Evolutionary conservation across 2,113 vertebrate genomes (phyloP).

Genomic region (Corydoras maculifer): DNA sequence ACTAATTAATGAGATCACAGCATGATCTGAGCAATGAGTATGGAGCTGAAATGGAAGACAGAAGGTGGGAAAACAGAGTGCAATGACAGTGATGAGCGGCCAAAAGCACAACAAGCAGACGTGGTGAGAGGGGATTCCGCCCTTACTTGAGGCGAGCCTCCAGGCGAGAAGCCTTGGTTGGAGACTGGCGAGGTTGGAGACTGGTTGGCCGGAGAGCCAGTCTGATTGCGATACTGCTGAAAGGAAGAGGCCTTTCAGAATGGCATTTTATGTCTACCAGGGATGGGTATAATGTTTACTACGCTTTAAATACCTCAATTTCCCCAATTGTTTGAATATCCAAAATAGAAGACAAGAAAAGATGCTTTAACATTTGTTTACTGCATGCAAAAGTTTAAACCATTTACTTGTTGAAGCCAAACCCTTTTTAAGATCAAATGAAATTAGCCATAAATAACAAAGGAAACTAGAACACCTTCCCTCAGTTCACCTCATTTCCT

Average conservation of each 20-base stretch:
- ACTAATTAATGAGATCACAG: slow-evolving; percentile 43
- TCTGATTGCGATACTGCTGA: slow-evolving; percentile 97
- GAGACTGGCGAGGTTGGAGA: slow-evolving; percentile 99
- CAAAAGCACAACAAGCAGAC: slow-evolving; percentile 32
- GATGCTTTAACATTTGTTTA: too few species aligned
- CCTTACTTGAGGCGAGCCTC: slow-evolving; percentile 98
- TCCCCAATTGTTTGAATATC: too few species aligned
- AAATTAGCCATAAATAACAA: too few species aligned
- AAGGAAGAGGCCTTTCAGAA: slow-evolving; percentile 81
- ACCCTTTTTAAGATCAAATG: too few species aligned
- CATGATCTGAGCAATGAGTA: slow-evolving; percentile 13
- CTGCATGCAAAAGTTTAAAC: too few species aligned
- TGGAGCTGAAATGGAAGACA: slow-evolving; percentile 48
- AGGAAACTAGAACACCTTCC: too few species aligned
- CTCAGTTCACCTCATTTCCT: too few species aligned
- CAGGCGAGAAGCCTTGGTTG: slow-evolving; percentile 99
- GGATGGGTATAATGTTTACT: background rate
- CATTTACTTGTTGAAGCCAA: too few species aligned
- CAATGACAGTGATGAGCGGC: slow-evolving; percentile 42
- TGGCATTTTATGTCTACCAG: slow-evolving; percentile 66
- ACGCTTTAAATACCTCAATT: too few species aligned
- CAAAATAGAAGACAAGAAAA: too few species aligned
- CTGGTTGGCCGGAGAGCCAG: slow-evolving; percentile 97
- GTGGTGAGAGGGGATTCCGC: slow-evolving; percentile 46
- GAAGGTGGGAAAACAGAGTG: slow-evolving; percentile 38